These are phyloP conservation scores for Spodoptera picta DNA, from an alignment of 2,888 invertebrate species.

Conservation along the genomic window DNA sequence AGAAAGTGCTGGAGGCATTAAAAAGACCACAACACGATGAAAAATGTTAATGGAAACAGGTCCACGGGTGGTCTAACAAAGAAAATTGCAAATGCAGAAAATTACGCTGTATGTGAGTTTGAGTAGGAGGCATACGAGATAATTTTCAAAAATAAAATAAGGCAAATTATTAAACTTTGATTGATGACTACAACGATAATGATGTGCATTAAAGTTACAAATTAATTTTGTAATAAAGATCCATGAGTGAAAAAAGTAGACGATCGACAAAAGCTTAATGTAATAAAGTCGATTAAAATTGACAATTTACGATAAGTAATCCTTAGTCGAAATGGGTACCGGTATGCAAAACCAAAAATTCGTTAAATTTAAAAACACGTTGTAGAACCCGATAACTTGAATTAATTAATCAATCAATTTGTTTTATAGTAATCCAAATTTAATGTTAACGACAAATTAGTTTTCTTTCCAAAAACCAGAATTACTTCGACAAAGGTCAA, in stretches of 20 bases:
- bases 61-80: slow-evolving; percentile 39
- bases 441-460: slow-evolving; percentile 19
- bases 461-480: slow-evolving; percentile 15
- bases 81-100: slow-evolving; percentile 12
- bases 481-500: slow-evolving; percentile 32
- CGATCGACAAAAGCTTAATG: neutral
- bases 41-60: slow-evolving; percentile 7
- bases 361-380: slow-evolving; percentile 1
- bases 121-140: slow-evolving; percentile 6
- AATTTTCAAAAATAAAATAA: neutral
- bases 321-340: no score
- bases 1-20: no score
- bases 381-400: neutral
- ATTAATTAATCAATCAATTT: slow-evolving; percentile 1
- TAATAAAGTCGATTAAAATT: no score
- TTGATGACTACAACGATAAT: no score
- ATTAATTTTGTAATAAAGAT: no score
- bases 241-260: no score
- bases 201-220: no score
- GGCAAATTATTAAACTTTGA: no score
- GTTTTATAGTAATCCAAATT: slow-evolving; percentile 34
- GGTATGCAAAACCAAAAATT: no score
- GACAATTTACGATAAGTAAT: no score
- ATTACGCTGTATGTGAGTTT: slow-evolving; percentile 14
- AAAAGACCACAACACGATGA: neutral